phyloP scores from a whole-genome alignment of 1,140 invertebrate genomes.

The Sitophilus oryzae region DNA sequence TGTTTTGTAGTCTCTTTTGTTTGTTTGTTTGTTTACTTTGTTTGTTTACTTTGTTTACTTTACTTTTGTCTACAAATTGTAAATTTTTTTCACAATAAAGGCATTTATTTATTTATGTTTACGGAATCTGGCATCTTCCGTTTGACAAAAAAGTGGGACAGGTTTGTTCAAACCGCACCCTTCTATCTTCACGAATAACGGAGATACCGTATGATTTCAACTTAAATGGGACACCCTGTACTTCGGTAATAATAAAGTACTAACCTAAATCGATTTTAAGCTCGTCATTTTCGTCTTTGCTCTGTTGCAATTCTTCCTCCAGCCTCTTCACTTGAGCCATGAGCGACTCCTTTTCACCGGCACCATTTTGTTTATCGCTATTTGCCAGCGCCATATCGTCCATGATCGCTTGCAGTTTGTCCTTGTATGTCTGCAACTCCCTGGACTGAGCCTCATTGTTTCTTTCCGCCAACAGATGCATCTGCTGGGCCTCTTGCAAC shows the following conservation, averaged over 20 bases:
- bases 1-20: too few relatives aligned
- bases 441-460: constrained; percentile 55
- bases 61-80: too few relatives aligned
- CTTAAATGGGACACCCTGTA: neutral
- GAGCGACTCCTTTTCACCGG: constrained; percentile 43
- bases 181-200: too few relatives aligned
- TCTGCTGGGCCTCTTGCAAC: constrained; percentile 62
- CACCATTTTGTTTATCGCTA: constrained; percentile 34
- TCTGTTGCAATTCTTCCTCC: constrained; percentile 44
- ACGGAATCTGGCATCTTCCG: too few relatives aligned
- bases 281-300: constrained; percentile 49
- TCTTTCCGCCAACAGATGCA: constrained; percentile 55
- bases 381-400: constrained; percentile 41
- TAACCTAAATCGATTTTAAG: constrained; percentile 42
- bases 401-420: constrained; percentile 48
- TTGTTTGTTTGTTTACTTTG: too few relatives aligned
- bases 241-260: neutral
- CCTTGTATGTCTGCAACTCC: constrained; percentile 52
- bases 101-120: too few relatives aligned
- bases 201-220: too few relatives aligned
- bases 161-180: too few relatives aligned
- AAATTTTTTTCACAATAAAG: too few relatives aligned
- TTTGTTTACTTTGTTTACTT: too few relatives aligned
- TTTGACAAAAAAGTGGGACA: too few relatives aligned
- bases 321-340: constrained; percentile 42